phyloP scores from a whole-genome alignment of 2,113 vertebrate genomes.

The Sphyrna mokarran region DNA sequence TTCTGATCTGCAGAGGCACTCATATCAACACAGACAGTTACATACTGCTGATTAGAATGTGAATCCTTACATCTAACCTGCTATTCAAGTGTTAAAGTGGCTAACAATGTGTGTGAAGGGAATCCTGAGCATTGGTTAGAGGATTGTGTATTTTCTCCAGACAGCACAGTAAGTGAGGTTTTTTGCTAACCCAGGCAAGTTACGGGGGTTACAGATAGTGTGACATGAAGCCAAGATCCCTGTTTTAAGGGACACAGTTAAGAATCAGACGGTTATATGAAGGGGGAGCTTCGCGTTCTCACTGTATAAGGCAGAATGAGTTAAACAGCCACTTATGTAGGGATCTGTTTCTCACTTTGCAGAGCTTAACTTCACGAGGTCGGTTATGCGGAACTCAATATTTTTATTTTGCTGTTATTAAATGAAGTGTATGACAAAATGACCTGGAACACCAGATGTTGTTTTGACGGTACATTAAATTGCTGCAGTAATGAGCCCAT shows the following conservation, averaged over 20 bases:
- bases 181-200: too few relatives aligned
- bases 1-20: too few relatives aligned
- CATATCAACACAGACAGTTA: too few relatives aligned
- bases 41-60: too few relatives aligned
- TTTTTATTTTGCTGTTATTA: neutral
- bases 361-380: neutral
- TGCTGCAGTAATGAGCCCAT: neutral
- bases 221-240: too few relatives aligned
- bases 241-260: neutral
- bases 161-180: too few relatives aligned
- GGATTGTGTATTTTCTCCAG: too few relatives aligned
- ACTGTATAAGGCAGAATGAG: neutral
- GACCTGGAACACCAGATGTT: neutral
- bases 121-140: too few relatives aligned
- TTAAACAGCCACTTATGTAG: neutral
- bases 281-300: neutral
- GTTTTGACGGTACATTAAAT: neutral
- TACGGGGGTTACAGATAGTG: too few relatives aligned
- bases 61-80: too few relatives aligned
- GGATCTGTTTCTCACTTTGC: neutral
- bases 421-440: neutral
- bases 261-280: neutral
- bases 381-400: neutral
- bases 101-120: too few relatives aligned
- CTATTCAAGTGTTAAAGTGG: too few relatives aligned